phyloP scores from a whole-genome alignment of 2,888 invertebrate species.

The Hyles lineata region DNA sequence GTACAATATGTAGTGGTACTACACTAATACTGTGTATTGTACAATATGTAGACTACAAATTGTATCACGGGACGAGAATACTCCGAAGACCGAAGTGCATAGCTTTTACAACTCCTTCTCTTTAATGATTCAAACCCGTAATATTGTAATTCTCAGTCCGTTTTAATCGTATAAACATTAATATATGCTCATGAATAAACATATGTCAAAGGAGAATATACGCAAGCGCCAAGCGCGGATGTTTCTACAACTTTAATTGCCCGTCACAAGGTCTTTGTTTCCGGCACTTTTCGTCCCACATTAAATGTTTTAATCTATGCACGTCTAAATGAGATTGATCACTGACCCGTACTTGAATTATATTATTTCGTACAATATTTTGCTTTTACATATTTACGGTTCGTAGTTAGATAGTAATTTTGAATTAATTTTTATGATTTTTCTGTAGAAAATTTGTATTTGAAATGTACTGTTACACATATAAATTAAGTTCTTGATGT shows the following conservation, averaged over 20 bases:
- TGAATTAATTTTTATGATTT: no score
- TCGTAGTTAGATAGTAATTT: no score
- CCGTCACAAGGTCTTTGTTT: conserved; percentile 19
- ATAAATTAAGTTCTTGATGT: no score
- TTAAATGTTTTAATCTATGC: conserved; percentile 15
- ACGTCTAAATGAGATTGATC: background rate
- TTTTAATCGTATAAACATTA: background rate
- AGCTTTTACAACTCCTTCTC: background rate
- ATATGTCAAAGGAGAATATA: conserved; percentile 15
- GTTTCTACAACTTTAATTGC: conserved; percentile 21
- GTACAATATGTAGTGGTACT: no score
- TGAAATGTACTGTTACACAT: no score
- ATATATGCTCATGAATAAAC: conserved; percentile 19
- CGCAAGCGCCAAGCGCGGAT: background rate
- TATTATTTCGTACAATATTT: background rate
- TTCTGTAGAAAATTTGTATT: no score
- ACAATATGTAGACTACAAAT: no score
- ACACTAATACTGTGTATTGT: no score
- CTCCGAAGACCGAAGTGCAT: no score
- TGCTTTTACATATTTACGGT: background rate
- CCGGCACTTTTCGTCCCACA: conserved; percentile 17
- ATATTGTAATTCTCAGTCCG: background rate
- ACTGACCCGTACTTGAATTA: background rate
- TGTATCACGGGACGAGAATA: no score
- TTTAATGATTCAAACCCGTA: background rate